These are phyloP conservation scores for Drosophila trichaetosa DNA, from an alignment of 2,888 invertebrate genomes.

Conservation along the genomic window DNA sequence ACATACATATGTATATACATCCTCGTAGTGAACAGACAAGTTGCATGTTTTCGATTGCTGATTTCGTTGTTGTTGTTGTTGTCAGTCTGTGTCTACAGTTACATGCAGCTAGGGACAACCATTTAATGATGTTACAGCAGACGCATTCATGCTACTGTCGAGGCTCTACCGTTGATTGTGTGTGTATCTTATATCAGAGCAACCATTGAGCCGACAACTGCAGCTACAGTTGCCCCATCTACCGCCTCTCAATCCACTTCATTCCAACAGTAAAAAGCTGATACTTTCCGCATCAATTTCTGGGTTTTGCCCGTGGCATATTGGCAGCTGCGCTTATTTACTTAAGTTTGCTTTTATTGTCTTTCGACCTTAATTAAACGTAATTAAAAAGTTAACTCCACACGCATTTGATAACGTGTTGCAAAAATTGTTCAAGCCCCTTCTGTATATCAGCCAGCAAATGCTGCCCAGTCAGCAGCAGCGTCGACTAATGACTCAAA, in stretches of 20 bases:
- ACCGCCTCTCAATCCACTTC: constrained; percentile 17
- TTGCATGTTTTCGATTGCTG: constrained; percentile 26
- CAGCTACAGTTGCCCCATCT: constrained; percentile 13
- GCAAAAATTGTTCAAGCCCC: constrained; percentile 20
- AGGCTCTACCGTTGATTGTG: constrained; percentile 1
- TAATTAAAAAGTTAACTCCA: constrained; percentile 74
- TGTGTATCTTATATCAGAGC: constrained; percentile 18
- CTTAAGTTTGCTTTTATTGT: constrained; percentile 42
- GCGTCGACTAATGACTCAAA: constrained; percentile 43
- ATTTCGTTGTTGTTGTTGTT: constrained; percentile 18
- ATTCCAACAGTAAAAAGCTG: constrained; percentile 21
- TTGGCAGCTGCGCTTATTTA: constrained; percentile 58
- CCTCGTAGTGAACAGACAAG: constrained; percentile 10
- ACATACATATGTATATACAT: neutral
- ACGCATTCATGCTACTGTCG: constrained; percentile 49
- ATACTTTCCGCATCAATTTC: constrained; percentile 42
- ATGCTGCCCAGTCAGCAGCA: constrained; percentile 29
- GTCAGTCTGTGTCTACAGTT: constrained; percentile 39
- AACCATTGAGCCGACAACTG: constrained; percentile 41
- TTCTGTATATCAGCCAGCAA: constrained; percentile 1
- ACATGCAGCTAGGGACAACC: constrained; percentile 74
- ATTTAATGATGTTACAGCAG: constrained; percentile 72
- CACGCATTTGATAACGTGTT: constrained; percentile 65
- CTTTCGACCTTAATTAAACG: constrained; percentile 67
- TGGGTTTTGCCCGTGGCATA: constrained; percentile 41